Base-by-base conservation (phyloP, 2,113 vertebrate species). In the Helogale parvula region DNA sequence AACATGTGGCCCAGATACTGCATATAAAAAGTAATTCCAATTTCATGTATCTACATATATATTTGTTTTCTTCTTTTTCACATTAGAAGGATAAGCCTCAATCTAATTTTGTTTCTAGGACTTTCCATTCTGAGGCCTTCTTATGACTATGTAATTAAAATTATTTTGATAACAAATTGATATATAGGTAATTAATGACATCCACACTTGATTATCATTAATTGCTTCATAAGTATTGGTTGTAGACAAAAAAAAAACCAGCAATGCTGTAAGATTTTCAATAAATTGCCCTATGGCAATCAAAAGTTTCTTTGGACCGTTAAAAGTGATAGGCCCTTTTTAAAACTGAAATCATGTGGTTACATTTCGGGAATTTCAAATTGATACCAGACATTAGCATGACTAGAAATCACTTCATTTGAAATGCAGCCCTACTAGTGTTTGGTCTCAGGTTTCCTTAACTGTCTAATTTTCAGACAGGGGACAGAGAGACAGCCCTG, bases 361-460 rank as follows among this genome's bases (percentile, higher is more conserved):
- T 98, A 85, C 86, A 85, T 87, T 98, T 98, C 98, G 92, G 76
- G 91, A 97, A 71, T 91, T 98, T 96, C 94, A 98, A 91, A 81
- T 1, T 90, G 96, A 97, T 98, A 82, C 83, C 97, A 98, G 63
- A 79, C 85, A 85, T 98, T 90, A 95, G 38, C 52, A 94, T 74
- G 41, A 83, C 85, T 97, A 95, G 47, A 87, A 96, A 97, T 97
- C 79, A 95, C 11, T 82, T 98, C 47, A 84, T 97, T 94, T 98
- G 90, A 98, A 98, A 96, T 79, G 54, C 29, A 95, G 41, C 23
- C 94, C 60, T 96, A 91, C 35, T 96, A 31, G 52, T 0, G 63
- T 98, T 98, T 98, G 93, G 89, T 97, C 92, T 98, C 97, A 85
- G 85, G 98, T 98, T 98, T 98, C 82, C 82, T 98, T 98, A 92